A percentile compares a stretch with the other conserved stretches of the same genome.
These are phyloP conservation scores for Camponotus floridanus DNA, from an alignment of 1,140 invertebrate species.

Conservation along the genomic window DNA sequence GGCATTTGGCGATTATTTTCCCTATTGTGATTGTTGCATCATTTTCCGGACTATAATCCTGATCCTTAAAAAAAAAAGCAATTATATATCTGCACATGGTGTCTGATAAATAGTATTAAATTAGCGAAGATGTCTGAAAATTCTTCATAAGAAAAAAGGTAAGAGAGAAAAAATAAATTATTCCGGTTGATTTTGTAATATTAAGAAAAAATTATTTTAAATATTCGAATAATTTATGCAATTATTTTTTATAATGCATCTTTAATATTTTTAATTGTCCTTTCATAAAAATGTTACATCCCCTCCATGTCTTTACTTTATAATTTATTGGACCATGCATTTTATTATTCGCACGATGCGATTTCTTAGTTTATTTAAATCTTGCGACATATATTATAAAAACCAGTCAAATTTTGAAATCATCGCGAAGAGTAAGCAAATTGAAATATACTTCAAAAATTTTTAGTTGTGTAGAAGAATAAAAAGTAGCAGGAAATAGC, in stretches of 20 bases:
- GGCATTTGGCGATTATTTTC: slow-evolving; percentile 1
- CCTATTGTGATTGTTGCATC: background rate
- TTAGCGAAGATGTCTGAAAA: background rate
- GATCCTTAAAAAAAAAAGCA: background rate
- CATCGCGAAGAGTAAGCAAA: background rate
- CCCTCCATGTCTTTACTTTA: no score
- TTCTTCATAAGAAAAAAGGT: background rate
- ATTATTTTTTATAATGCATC: no score
- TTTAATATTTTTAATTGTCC: no score
- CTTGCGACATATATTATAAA: background rate
- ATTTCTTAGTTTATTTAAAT: no score
- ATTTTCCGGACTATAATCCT: background rate
- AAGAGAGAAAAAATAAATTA: background rate
- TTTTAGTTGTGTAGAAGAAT: background rate
- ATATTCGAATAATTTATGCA: background rate
- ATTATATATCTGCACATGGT: background rate
- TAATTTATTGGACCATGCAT: no score
- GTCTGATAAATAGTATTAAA: background rate
- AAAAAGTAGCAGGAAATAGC: slow-evolving; percentile 4
- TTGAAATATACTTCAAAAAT: background rate
- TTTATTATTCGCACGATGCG: no score
- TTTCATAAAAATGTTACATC: no score
- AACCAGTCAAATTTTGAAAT: background rate
- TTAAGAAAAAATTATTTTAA: background rate
- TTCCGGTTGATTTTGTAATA: background rate